Conservation (phyloP, 2,888 invertebrate species). For the Melanostoma scalare region DNA sequence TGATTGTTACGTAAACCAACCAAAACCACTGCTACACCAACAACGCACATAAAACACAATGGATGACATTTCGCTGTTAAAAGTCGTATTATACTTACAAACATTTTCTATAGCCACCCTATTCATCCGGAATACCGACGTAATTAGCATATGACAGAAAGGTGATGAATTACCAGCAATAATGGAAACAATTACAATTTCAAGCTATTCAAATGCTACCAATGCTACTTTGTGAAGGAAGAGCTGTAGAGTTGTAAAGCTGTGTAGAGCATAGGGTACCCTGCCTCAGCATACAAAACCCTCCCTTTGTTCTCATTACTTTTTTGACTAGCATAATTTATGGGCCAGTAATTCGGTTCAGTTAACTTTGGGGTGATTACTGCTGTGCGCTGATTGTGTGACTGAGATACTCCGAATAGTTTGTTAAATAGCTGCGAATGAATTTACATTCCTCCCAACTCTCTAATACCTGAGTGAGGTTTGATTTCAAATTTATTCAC, state of each 20-base stretch:
- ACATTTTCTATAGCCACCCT: conserved; percentile 18
- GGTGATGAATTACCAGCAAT: conserved; percentile 70
- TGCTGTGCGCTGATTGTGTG: conserved; percentile 38
- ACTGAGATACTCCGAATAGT: conserved; percentile 23
- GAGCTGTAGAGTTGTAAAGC: no score
- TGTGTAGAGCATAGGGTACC: conserved; percentile 34
- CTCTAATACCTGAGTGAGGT: conserved; percentile 16
- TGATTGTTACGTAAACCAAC: no score
- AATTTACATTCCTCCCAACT: conserved; percentile 10
- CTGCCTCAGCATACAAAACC: conserved; percentile 20
- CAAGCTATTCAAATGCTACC: conserved; percentile 38
- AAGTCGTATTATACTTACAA: conserved; percentile 16
- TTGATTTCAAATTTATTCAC: conserved; percentile 10
- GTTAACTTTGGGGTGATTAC: conserved; percentile 57
- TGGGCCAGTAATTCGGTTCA: conserved; percentile 52
- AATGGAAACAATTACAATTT: conserved; percentile 70
- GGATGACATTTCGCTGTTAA: conserved; percentile 21
- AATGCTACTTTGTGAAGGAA: conserved; percentile 2
- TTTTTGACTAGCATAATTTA: conserved; percentile 61
- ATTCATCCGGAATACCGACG: conserved; percentile 22
- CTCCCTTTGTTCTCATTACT: conserved; percentile 9
- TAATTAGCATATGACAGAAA: conserved; percentile 72
- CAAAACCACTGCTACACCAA: no score
- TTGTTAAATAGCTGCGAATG: conserved; percentile 39
- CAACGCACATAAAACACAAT: conserved; percentile 5